Percentiles rank a stretch among this genome's conserved stretches.
Evolutionary conservation across 2,888 invertebrate genomes (phyloP).

Genomic region (Ochropacha duplaris): DNA sequence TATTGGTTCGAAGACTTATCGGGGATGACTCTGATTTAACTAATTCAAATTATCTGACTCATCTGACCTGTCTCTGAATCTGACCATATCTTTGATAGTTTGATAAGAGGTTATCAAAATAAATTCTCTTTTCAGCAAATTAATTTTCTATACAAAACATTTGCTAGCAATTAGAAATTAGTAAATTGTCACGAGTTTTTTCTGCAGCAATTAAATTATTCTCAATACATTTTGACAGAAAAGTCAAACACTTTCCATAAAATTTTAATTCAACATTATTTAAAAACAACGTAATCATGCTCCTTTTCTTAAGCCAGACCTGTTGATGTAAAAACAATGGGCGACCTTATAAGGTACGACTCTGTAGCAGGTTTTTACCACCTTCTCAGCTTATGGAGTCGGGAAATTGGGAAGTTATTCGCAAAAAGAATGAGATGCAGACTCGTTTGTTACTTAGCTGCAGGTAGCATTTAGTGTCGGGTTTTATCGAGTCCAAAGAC

Average conservation of each 20-base stretch:
- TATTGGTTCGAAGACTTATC: background rate
- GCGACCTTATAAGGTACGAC: slow-evolving; percentile 58
- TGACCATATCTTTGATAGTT: no score
- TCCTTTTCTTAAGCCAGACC: slow-evolving; percentile 20
- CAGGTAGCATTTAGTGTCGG: no score
- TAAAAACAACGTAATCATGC: background rate
- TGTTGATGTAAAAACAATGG: slow-evolving; percentile 64
- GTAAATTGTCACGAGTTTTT: background rate
- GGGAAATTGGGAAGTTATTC: slow-evolving; percentile 47
- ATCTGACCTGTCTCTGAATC: no score
- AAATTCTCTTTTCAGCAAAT: background rate
- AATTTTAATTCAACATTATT: background rate
- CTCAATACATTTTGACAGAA: background rate
- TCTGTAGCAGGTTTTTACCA: slow-evolving; percentile 48
- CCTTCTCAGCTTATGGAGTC: slow-evolving; percentile 16
- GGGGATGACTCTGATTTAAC: no score
- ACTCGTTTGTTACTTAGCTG: slow-evolving; percentile 8
- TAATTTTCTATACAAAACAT: background rate
- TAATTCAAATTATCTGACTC: background rate
- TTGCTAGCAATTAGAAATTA: no score
- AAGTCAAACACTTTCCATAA: background rate
- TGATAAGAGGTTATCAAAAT: background rate
- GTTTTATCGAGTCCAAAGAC: no score
- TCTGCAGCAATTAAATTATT: background rate
- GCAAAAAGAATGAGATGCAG: slow-evolving; percentile 41